Evolutionary conservation across 2,888 invertebrate genomes (phyloP), one percentile per base, ranked within the genome.

Genomic region (Leptopterna dolabrata): DNA sequence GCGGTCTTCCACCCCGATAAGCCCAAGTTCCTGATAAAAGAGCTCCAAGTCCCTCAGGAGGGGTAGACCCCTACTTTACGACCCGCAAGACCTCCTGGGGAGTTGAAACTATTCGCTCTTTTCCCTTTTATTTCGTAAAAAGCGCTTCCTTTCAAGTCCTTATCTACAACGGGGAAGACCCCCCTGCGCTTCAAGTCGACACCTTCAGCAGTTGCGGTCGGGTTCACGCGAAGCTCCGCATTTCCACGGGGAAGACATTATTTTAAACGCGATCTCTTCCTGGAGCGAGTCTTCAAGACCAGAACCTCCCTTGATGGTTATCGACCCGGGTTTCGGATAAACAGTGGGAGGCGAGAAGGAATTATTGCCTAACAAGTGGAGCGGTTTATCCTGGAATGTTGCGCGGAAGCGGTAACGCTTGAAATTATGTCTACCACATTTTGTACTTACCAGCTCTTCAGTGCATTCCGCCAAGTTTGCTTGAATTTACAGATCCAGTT

Each of bases 231-330:
- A 73, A 73, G n/a, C 6, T 73, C 73, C 73, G 73, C 73, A 19
- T 41, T 73, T 41, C 73, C 73, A 73, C 73, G 73, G 73, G 73
- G 41, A 73, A 73, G 41, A 73, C 73, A 73, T 73, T 73, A 73
- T 73, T 73, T 73, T 73, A 73, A 73, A 30, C 36, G 30, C 73
- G 73, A 73, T 73, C 73, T n/a, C 19, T 63, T 24, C 63, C 36
- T 13, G 63, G 24, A 63, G 63, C 11, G 24, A n/a, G 19, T 27
- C 24, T 63, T 73, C 73, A 73, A 73, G 73, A 41, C 36, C 36
- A 36, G 63, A 63, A 24, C 63, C 63, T 63, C 63, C n/a, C 36
- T 30, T 41, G 73, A 73, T 73, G 30, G 73, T 73, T 73, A 73
- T 73, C 73, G 7, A 2, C 0, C 29, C 71, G 27, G 30, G 14